Percentiles rank a stretch among this genome's conserved stretches.
phyloP scores from a whole-genome alignment of 2,797 vertebrate species.

The Acomys russatus region DNA sequence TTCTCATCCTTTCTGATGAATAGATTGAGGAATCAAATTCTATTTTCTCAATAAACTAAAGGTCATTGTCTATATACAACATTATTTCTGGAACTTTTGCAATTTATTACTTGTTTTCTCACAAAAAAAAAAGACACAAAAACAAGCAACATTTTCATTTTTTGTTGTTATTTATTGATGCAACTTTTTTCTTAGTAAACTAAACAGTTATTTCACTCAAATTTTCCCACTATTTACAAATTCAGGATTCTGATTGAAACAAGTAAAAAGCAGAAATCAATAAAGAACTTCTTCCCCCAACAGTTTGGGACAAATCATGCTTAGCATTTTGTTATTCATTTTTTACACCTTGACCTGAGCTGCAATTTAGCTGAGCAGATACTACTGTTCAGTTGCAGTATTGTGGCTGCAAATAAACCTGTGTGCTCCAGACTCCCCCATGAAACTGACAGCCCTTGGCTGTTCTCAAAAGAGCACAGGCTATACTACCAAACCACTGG shows the following conservation, averaged over 20 bases:
- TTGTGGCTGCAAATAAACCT: background rate
- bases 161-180: conserved; percentile 15
- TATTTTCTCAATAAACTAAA: conserved; percentile 31
- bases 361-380: background rate
- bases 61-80: background rate
- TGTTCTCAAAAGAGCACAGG: background rate
- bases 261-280: conserved; percentile 13
- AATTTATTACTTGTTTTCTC: background rate
- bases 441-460: background rate
- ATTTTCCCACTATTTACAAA: background rate
- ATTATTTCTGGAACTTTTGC: conserved; percentile 18
- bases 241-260: background rate
- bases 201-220: background rate
- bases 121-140: conserved; percentile 28
- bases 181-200: background rate
- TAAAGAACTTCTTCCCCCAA: background rate
- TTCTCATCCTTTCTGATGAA: conserved; percentile 24
- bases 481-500: background rate
- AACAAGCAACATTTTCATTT: conserved; percentile 24
- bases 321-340: background rate
- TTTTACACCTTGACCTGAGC: background rate
- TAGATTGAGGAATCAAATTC: conserved; percentile 12
- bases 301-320: background rate
- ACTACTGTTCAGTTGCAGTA: conserved; percentile 1
- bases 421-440: background rate